Base-by-base conservation (phyloP, 2,797 vertebrate genomes). In the Pteronotus mesoamericanus region DNA sequence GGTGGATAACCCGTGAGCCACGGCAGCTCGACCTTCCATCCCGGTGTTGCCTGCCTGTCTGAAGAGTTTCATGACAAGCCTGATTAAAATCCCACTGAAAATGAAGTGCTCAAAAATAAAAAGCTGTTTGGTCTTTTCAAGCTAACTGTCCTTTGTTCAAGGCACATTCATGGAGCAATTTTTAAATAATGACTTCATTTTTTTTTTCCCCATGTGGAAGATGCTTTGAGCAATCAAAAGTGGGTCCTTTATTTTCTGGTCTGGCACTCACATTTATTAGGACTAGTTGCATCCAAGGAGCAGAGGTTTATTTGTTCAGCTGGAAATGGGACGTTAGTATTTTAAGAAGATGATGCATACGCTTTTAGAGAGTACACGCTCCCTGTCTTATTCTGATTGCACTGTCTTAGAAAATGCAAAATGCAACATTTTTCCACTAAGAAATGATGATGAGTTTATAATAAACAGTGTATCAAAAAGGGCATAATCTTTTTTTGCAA, bases 141-240 rank as follows among this genome's bases (percentile, higher is more conserved):
- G 94, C 94, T 96, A 97, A 97, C 89, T 96, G 86, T 87, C 89
- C 94, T 97, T 98, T 98, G 98, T 98, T 98, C 26, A 0, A 71
- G 88, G 89, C 77, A 84, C 96, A 97, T 98, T 98, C 98, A 96
- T 95, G 96, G 95, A 98, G 93, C 95, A 95, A 97, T 98, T 98
- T 98, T 98, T 91, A 98, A 98, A 98, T 98, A 98, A 98, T 97
- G 96, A 97, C 97, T 98, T 98, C 94, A 72, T 97, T 97, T 98
- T 94, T 96, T 98, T 97, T 96, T 95, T 69, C 18, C 19, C 9
- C 19, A 71, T 42, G 93, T 82, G 91, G 97, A 98, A 98, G 97
- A 97, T 96, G 95, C 34, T 97, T 98, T 98, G 93, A 97, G 86
- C 93, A 85, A 91, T 97, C 89, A 90, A 91, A 96, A 74, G 53